Percentiles rank a stretch among this genome's conserved stretches.
These are phyloP conservation scores for Lepidurus couesii DNA, from an alignment of 1,140 invertebrate genomes.

Conservation along the genomic window DNA sequence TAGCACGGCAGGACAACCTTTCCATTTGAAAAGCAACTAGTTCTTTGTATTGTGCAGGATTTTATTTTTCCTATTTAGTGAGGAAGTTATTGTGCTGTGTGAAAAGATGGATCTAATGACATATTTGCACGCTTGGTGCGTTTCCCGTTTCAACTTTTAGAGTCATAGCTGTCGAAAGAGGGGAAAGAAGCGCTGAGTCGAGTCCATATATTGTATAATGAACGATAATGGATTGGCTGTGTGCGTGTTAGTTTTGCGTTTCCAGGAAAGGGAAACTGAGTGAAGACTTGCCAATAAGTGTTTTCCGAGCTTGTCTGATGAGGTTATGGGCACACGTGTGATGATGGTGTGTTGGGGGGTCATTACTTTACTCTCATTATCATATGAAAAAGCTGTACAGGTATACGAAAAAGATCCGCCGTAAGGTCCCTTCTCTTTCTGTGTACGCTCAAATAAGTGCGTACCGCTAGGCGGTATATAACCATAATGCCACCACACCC, in stretches of 20 bases:
- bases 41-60: too few relatives aligned
- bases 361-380: not conserved
- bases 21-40: too few relatives aligned
- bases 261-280: not conserved
- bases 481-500: slow-evolving; percentile 9
- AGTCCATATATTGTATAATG: not conserved
- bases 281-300: not conserved
- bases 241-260: not conserved
- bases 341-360: slow-evolving; percentile 17
- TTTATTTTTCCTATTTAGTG: too few relatives aligned
- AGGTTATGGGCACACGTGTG: not conserved
- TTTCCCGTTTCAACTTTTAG: too few relatives aligned
- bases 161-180: too few relatives aligned
- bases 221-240: not conserved
- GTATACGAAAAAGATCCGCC: not conserved
- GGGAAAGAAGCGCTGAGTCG: too few relatives aligned
- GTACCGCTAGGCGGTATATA: not conserved
- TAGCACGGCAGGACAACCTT: too few relatives aligned
- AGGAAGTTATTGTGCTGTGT: too few relatives aligned
- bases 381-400: not conserved
- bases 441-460: not conserved
- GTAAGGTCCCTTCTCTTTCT: not conserved
- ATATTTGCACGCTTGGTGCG: too few relatives aligned
- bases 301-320: slow-evolving; percentile 2
- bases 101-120: too few relatives aligned